These are phyloP conservation scores for Galago senegalensis DNA, from an alignment of 2,797 vertebrate genomes.

Conservation along the genomic window DNA sequence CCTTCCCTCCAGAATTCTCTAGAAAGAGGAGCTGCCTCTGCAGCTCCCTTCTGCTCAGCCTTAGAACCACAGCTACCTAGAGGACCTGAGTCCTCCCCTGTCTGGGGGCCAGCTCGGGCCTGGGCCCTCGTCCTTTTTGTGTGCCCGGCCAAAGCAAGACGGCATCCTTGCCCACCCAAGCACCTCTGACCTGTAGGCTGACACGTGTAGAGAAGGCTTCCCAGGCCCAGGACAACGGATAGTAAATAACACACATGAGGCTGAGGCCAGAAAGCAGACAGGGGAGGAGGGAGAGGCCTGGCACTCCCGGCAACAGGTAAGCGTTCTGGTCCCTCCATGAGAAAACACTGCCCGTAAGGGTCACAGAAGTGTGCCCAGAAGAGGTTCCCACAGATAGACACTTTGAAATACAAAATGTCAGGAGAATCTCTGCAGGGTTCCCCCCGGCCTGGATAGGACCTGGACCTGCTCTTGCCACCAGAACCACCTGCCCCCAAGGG, in stretches of 20 bases:
- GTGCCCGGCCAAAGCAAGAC: neutral
- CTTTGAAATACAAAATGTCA: slow-evolving; percentile 78
- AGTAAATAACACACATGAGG: rapidly evolving
- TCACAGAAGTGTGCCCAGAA: slow-evolving; percentile 76
- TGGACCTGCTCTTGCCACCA: neutral
- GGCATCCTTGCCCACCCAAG: neutral
- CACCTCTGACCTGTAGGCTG: neutral
- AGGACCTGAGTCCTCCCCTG: neutral
- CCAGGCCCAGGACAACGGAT: rapidly evolving
- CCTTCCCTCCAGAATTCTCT: neutral
- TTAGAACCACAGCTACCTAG: rapidly evolving
- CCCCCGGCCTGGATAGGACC: slow-evolving; percentile 76
- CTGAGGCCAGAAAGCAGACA: neutral
- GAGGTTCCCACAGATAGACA: slow-evolving; percentile 79
- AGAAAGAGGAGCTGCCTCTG: neutral
- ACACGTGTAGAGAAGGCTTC: rapidly evolving
- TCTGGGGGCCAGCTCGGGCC: neutral
- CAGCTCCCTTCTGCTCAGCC: too few relatives aligned
- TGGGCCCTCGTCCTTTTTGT: too few relatives aligned
- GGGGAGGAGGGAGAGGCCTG: slow-evolving; percentile 32
- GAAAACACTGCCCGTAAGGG: slow-evolving; percentile 73
- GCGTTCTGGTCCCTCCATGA: slow-evolving; percentile 63
- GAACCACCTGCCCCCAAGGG: neutral
- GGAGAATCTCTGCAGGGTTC: slow-evolving; percentile 64
- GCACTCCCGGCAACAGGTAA: slow-evolving; percentile 61